Percentiles rank a stretch among this genome's conserved stretches.
These are phyloP conservation scores for Ophion ventricosus DNA, from an alignment of 2,888 invertebrate genomes.

Conservation along the genomic window DNA sequence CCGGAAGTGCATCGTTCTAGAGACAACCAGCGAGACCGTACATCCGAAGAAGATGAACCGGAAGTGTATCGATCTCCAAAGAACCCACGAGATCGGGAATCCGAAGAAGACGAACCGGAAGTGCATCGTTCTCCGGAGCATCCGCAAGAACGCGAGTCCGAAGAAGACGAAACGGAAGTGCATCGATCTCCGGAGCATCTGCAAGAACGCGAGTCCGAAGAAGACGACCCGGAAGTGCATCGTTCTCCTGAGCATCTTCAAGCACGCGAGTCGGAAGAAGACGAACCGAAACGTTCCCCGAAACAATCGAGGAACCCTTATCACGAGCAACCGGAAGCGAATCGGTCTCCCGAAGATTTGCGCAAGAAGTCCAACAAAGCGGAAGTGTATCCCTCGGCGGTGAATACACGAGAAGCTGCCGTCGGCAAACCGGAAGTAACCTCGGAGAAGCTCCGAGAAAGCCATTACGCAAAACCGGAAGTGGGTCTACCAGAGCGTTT, in stretches of 20 bases:
- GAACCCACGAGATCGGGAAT: constrained; percentile 9
- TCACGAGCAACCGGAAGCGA: background rate
- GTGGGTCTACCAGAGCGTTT: constrained; percentile 66
- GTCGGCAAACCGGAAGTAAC: constrained; percentile 11
- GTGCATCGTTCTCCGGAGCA: constrained; percentile 15
- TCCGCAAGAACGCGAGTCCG: constrained; percentile 10
- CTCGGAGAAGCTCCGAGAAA: background rate
- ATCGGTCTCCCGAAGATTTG: constrained; percentile 7
- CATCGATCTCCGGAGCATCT: constrained; percentile 24
- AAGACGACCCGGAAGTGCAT: constrained; percentile 51
- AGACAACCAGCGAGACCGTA: background rate
- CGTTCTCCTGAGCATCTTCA: background rate
- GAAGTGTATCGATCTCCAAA: constrained; percentile 22
- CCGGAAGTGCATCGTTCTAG: constrained; percentile 16
- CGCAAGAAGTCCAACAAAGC: constrained; percentile 8
- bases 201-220: background rate
- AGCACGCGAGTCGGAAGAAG: constrained; percentile 11
- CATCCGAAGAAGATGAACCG: background rate
- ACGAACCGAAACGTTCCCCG: constrained; percentile 15
- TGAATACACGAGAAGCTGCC: background rate
- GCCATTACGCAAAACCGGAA: constrained; percentile 50
- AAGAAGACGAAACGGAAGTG: constrained; percentile 23
- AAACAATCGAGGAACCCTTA: background rate
- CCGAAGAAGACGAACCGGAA: constrained; percentile 19
- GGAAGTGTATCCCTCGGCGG: constrained; percentile 29